Evolutionary conservation across 2,888 invertebrate genomes (phyloP).

Genomic region (Eilema griseolum): DNA sequence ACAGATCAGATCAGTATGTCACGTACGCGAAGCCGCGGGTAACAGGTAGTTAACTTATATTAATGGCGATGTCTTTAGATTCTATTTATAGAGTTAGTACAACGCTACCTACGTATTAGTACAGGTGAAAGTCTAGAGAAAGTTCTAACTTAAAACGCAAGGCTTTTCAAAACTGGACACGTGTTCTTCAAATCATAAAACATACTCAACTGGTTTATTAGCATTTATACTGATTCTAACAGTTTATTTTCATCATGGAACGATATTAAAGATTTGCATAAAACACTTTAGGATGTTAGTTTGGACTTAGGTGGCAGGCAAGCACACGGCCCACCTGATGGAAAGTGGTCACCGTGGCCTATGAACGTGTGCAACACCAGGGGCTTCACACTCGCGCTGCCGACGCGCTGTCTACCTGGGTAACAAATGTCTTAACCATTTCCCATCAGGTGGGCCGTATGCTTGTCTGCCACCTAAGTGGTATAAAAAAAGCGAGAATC

Average conservation of each 20-base stretch:
- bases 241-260: constrained; percentile 24
- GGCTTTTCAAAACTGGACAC: constrained; percentile 20
- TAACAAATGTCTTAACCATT: too few species aligned
- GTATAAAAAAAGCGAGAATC: too few species aligned
- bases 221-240: constrained; percentile 29
- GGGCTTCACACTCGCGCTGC: too few species aligned
- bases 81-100: not conserved
- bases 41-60: not conserved
- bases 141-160: not conserved
- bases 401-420: too few species aligned
- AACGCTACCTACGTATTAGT: not conserved
- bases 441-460: too few species aligned
- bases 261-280: constrained; percentile 32
- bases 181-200: not conserved
- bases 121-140: constrained; percentile 1
- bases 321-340: too few species aligned
- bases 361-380: too few species aligned
- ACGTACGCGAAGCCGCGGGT: not conserved
- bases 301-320: too few species aligned
- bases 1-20: too few species aligned
- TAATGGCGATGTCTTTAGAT: not conserved
- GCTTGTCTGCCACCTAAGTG: too few species aligned
- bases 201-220: constrained; percentile 38
- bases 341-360: too few species aligned
- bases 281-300: constrained; percentile 4